Conservation (phyloP, 2,888 invertebrate species). For the Parascotia fuliginaria region DNA sequence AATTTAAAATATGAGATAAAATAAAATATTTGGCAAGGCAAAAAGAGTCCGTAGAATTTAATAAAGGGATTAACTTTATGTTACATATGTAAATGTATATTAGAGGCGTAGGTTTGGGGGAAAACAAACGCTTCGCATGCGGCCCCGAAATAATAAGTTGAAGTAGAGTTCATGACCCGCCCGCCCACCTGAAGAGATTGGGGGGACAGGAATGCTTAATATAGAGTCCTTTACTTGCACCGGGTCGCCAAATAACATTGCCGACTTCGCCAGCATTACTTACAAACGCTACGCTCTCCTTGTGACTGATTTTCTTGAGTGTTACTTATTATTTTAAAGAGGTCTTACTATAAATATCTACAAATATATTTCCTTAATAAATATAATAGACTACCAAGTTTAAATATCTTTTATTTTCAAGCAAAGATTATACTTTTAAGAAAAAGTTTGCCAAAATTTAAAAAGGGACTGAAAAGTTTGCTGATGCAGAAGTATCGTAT, state of each 20-base stretch:
- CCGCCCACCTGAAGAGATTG: slow-evolving; percentile 80
- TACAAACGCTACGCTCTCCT: slow-evolving; percentile 49
- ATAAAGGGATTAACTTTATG: slow-evolving; percentile 74
- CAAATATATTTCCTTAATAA: slow-evolving; percentile 28
- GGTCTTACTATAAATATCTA: slow-evolving; percentile 28
- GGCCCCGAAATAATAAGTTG: slow-evolving; percentile 81
- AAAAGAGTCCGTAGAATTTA: slow-evolving; percentile 63
- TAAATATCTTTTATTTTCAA: neutral
- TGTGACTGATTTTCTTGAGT: slow-evolving; percentile 50
- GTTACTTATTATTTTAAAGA: slow-evolving; percentile 40
- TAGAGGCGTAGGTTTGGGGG: slow-evolving; percentile 65
- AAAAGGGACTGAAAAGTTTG: slow-evolving; percentile 22
- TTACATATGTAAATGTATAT: slow-evolving; percentile 68
- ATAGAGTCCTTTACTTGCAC: slow-evolving; percentile 82
- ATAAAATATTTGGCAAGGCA: slow-evolving; percentile 51
- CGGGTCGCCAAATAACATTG: slow-evolving; percentile 79
- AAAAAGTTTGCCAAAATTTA: slow-evolving; percentile 14
- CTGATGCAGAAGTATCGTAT: slow-evolving; percentile 23
- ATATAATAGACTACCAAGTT: slow-evolving; percentile 6
- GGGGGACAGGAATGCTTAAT: slow-evolving; percentile 83
- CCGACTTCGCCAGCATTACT: slow-evolving; percentile 65
- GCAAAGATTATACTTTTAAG: neutral
- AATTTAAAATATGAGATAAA: slow-evolving; percentile 41
- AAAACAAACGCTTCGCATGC: slow-evolving; percentile 76
- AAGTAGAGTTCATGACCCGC: slow-evolving; percentile 75